A percentile compares a stretch with the other conserved stretches of the same genome.
Conservation (phyloP, 2,113 vertebrate species). For the Elephantulus edwardii region DNA sequence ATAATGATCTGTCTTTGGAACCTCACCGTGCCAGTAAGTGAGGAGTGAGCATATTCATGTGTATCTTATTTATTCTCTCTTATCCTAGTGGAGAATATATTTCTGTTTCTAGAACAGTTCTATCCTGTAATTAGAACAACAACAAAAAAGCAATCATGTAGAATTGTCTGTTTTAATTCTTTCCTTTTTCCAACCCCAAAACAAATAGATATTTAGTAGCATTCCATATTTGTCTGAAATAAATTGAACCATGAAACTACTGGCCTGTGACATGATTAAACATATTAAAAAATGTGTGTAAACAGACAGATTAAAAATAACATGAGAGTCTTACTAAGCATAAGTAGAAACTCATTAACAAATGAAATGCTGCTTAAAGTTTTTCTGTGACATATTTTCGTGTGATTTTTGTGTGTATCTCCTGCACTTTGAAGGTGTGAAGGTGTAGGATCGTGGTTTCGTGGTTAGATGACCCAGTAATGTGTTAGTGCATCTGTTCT, state of each 20-base stretch:
- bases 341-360: neutral
- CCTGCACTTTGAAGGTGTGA: neutral
- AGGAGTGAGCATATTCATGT: too few relatives aligned
- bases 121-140: neutral
- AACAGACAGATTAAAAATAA: conserved; percentile 45
- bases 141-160: neutral
- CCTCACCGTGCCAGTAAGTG: too few relatives aligned
- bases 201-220: conserved; percentile 24
- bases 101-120: neutral
- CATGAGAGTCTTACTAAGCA: neutral
- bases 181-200: conserved; percentile 35
- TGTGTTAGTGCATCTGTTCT: too few relatives aligned
- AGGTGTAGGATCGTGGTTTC: too few relatives aligned
- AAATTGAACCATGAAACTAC: conserved; percentile 56
- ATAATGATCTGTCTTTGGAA: too few relatives aligned
- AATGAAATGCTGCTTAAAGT: neutral
- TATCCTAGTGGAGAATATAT: neutral
- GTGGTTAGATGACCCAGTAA: too few relatives aligned
- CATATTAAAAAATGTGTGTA: conserved; percentile 51
- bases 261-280: conserved; percentile 58
- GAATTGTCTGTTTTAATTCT: neutral
- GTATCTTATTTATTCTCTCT: neutral
- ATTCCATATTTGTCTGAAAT: conserved; percentile 44
- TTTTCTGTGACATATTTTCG: neutral
- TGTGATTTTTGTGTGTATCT: neutral